Conservation (phyloP, 2,888 invertebrate genomes). For the Amiota mariae region DNA sequence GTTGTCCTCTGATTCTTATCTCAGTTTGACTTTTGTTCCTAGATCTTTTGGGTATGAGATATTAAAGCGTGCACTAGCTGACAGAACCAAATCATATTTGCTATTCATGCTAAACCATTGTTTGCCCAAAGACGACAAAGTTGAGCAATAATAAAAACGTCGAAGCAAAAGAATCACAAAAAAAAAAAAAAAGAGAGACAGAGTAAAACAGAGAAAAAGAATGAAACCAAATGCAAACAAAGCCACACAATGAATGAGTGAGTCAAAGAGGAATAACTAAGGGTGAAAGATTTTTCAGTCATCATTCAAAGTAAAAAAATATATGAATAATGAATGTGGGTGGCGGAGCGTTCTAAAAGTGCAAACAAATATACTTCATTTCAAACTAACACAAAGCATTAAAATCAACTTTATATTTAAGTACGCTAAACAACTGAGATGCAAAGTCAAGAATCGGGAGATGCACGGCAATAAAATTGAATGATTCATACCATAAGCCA, state of each 20-base stretch:
- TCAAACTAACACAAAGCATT: too few species aligned
- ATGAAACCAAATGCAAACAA: slow-evolving; percentile 22
- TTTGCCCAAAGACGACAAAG: slow-evolving; percentile 18
- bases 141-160: background rate
- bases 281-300: slow-evolving; percentile 50
- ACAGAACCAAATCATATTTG: slow-evolving; percentile 49
- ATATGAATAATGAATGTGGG: slow-evolving; percentile 58
- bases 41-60: background rate
- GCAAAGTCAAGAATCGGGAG: background rate
- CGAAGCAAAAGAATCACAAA: too few species aligned
- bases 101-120: slow-evolving; percentile 62
- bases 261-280: slow-evolving; percentile 24
- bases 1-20: background rate
- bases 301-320: slow-evolving; percentile 49
- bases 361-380: background rate
- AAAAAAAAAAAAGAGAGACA: slow-evolving; percentile 19
- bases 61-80: too few species aligned
- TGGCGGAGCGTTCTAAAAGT: slow-evolving; percentile 43
- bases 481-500: background rate
- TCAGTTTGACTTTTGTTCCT: slow-evolving; percentile 28
- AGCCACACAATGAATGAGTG: slow-evolving; percentile 40
- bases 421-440: too few species aligned
- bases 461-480: slow-evolving; percentile 1
- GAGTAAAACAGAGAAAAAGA: background rate
- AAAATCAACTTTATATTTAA: too few species aligned